These are phyloP conservation scores for Lophura nycthemera DNA, from an alignment of 2,113 vertebrate species.

Conservation along the genomic window DNA sequence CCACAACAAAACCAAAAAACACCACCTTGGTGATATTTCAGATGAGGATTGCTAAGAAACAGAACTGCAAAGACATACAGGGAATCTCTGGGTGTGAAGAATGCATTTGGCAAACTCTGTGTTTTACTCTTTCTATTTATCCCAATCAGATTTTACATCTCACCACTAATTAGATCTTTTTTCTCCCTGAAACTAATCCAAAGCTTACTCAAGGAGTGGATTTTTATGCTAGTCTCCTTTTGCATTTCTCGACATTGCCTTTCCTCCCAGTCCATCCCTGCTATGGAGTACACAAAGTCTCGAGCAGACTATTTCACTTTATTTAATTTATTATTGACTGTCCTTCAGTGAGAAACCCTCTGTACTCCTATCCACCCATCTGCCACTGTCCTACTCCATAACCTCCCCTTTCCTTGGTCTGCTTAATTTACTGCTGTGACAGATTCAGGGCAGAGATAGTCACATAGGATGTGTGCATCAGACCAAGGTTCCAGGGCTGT, in stretches of 20 bases:
- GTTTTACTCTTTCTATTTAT: not conserved
- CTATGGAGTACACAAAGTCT: not conserved
- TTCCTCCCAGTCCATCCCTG: not conserved
- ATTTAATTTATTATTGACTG: not conserved
- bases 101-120: not conserved
- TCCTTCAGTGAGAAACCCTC: not conserved
- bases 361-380: rapidly evolving
- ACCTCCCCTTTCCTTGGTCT: not conserved
- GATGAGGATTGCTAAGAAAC: not conserved
- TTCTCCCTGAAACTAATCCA: not conserved
- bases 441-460: not conserved
- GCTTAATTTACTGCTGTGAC: not conserved
- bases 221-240: not conserved
- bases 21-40: not conserved
- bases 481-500: not conserved
- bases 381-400: not conserved
- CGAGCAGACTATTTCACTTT: not conserved
- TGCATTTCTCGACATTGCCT: not conserved
- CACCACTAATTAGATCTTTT: not conserved
- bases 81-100: not conserved
- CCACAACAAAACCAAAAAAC: not conserved
- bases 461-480: not conserved
- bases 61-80: not conserved
- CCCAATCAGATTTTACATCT: not conserved
- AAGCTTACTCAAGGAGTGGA: not conserved